These are phyloP conservation scores for Jacana jacana DNA, from an alignment of 2,113 vertebrate genomes.

Conservation along the genomic window DNA sequence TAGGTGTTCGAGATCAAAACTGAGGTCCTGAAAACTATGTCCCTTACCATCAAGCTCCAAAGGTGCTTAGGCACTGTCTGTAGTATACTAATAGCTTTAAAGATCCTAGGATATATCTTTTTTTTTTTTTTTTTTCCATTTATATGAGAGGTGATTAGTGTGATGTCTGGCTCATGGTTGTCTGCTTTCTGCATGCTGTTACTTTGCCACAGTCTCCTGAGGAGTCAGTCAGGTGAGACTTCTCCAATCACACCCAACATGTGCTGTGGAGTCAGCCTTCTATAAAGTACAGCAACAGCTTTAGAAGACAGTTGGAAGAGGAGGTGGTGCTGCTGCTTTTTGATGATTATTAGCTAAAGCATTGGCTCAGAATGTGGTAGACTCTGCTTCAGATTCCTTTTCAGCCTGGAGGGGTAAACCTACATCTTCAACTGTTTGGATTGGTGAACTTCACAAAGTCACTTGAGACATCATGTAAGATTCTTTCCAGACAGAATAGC, in stretches of 20 bases:
- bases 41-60: fast-evolving
- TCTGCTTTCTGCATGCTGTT: background rate
- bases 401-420: constrained; percentile 38
- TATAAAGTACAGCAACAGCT: background rate
- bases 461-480: background rate
- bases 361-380: constrained; percentile 37
- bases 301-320: constrained; percentile 1
- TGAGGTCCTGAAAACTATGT: background rate
- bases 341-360: background rate
- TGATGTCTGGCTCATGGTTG: background rate
- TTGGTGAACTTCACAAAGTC: background rate
- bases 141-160: background rate
- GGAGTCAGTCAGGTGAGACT: background rate
- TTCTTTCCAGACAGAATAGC: background rate
- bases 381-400: constrained; percentile 11
- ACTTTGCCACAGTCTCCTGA: background rate
- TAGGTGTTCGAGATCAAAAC: background rate
- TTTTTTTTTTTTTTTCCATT: background rate
- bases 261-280: background rate
- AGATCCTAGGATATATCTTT: background rate
- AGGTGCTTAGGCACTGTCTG: background rate
- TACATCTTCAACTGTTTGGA: background rate
- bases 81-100: background rate
- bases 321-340: background rate
- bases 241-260: fast-evolving